Base-by-base conservation (phyloP, 2,888 invertebrate genomes). In the Ectemnius continuus region DNA sequence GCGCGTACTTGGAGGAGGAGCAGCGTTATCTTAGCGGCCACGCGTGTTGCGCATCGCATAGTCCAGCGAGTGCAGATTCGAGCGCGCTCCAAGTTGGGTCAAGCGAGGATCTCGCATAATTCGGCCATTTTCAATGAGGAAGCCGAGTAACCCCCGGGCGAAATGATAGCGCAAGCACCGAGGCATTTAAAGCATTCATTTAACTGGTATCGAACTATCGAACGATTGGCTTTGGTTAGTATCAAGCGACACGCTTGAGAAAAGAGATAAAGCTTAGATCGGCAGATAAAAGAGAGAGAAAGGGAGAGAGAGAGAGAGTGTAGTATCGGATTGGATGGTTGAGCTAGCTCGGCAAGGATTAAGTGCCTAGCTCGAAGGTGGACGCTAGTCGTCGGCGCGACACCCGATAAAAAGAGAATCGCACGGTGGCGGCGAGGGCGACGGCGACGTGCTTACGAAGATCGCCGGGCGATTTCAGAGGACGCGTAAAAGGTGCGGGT, bases 21-120 rank as follows among this genome's bases (percentile, higher is more conserved):
- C 71, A 67, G 86, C 88, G 6, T 89, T 89, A 89, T 88, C 88
- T 86, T 82, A 70, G 70, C 78, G 68, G 76, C 83, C 85, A 83
- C 87, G 85, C 87, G 81, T 82, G 84, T 79, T 72, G 70, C 72
- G 23, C 23, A 73, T 78, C 72, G 23, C 23, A 73, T 78, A 67
- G 73, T 67, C 78, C 73, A 48, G 65, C 62, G 61, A 48, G 66
- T 28, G 62, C 62, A 65, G 36, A 11, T 23, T 23, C 3, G 2
- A n/a, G 23, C 23, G 2, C 3, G 1, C 2, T 1, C 23, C 23
- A 23, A 36, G 36, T 36, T 36, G 36, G 3, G 23, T 23, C 23
- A 23, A 23, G 23, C 2, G 3, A 23, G 23, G 23, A 23, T 3
- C 8, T 36, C 36, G 36, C 36, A 36, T 36, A 36, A 36, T 36